These are phyloP conservation scores for Dicranocentrus wangi DNA, from an alignment of 2,888 invertebrate genomes.

Conservation along the genomic window DNA sequence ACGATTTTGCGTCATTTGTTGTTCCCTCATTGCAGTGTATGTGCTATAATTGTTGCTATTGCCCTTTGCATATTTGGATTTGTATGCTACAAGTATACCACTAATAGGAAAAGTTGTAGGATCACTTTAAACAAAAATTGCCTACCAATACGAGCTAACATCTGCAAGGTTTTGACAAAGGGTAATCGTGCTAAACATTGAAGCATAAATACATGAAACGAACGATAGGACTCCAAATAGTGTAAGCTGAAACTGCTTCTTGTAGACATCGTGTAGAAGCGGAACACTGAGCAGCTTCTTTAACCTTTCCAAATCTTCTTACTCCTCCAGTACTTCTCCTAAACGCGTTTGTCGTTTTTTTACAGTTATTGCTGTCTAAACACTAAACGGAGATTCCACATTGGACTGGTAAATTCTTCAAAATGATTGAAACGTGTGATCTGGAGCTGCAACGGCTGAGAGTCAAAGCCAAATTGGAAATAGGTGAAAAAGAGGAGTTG, in stretches of 20 bases:
- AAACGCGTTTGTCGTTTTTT: background rate
- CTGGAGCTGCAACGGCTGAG: constrained; percentile 56
- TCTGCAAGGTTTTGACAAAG: background rate
- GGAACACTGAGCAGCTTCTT: background rate
- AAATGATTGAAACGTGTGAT: constrained; percentile 45
- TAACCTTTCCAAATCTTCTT: background rate
- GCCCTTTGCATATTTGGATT: background rate
- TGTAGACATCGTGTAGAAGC: constrained; percentile 1
- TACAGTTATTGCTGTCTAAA: background rate
- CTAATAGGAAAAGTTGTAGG: too few relatives aligned
- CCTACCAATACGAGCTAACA: background rate
- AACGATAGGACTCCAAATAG: constrained; percentile 2
- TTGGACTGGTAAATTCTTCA: constrained; percentile 7
- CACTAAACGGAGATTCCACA: background rate
- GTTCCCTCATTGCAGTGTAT: background rate
- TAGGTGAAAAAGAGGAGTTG: constrained; percentile 66
- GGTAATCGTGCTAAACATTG: background rate
- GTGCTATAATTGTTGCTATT: background rate
- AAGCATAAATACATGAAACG: constrained; percentile 40
- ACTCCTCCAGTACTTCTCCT: background rate
- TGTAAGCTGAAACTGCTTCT: constrained; percentile 46
- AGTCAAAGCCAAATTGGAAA: constrained; percentile 63
- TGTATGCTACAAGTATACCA: too few relatives aligned
- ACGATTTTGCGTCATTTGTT: constrained; percentile 2
- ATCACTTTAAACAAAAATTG: too few relatives aligned